A percentile compares a stretch with the other conserved stretches of the same genome.
Conservation (phyloP, 1,140 invertebrate species). For the Uloborus diversus region DNA sequence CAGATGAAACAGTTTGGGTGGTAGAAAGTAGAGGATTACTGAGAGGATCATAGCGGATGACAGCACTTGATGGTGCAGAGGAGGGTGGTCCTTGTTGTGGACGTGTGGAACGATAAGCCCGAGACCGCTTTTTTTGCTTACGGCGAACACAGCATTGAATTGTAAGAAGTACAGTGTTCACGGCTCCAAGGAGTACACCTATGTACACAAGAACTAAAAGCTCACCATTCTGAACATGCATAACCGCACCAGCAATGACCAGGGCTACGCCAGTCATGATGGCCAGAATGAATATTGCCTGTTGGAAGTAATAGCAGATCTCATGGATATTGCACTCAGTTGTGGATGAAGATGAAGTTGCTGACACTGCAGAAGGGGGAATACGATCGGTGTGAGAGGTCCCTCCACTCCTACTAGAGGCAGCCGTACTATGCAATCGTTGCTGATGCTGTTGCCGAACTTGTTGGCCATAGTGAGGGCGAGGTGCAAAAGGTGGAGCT, state of each 20-base stretch:
- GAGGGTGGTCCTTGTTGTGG: constrained; percentile 20
- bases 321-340: constrained; percentile 52
- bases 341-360: constrained; percentile 30
- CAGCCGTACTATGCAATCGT: constrained; percentile 4
- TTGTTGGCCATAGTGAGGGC: constrained; percentile 46
- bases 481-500: constrained; percentile 38
- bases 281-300: constrained; percentile 50
- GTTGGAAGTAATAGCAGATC: constrained; percentile 56
- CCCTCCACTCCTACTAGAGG: constrained; percentile 37
- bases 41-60: constrained; percentile 36
- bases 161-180: constrained; percentile 41
- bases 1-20: constrained; percentile 26
- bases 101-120: constrained; percentile 30
- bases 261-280: constrained; percentile 47
- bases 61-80: constrained; percentile 28
- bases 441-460: constrained; percentile 40
- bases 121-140: constrained; percentile 47
- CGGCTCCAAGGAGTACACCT: constrained; percentile 46
- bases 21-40: constrained; percentile 42
- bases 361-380: constrained; percentile 25
- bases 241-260: constrained; percentile 44
- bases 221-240: constrained; percentile 55
- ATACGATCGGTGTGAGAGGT: constrained; percentile 21
- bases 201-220: constrained; percentile 54
- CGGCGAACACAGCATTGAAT: constrained; percentile 46